Conservation (phyloP, 53 echinoderm and acorn worm species). For the Apostichopus leukothele region DNA sequence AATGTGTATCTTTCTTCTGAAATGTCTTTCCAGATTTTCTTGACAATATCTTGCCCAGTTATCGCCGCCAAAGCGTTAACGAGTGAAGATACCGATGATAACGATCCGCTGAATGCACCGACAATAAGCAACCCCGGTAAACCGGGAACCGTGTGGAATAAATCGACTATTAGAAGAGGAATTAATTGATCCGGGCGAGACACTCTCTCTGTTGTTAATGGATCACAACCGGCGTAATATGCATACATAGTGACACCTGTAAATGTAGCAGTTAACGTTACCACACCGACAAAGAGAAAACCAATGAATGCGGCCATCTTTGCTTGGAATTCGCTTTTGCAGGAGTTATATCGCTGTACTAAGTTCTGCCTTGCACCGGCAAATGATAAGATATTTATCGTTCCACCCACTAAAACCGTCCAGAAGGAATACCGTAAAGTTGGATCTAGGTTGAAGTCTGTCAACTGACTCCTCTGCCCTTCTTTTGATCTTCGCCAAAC, state of each 20-base stretch:
- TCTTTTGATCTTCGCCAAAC: background rate
- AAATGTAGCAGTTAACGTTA: background rate
- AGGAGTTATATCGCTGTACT: background rate
- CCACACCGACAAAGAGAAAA: background rate
- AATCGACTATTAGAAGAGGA: background rate
- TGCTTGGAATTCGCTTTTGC: background rate
- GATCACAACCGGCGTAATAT: background rate
- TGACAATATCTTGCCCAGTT: background rate
- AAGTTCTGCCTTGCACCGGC: background rate
- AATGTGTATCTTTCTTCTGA: background rate
- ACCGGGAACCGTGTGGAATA: slow-evolving; percentile 1
- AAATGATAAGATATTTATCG: background rate
- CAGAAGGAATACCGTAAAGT: slow-evolving; percentile 8
- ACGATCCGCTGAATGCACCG: background rate
- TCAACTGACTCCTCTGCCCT: background rate
- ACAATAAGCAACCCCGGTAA: slow-evolving; percentile 12
- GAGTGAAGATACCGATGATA: background rate
- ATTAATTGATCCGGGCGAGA: background rate
- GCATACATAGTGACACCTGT: background rate
- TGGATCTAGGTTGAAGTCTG: background rate
- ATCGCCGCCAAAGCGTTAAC: slow-evolving; percentile 13
- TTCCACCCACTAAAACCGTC: background rate
- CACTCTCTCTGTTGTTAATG: background rate
- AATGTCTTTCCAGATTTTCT: background rate
- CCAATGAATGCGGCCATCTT: background rate